Base-by-base conservation (phyloP, 2,797 vertebrate genomes). In the Cuniculus paca region DNA sequence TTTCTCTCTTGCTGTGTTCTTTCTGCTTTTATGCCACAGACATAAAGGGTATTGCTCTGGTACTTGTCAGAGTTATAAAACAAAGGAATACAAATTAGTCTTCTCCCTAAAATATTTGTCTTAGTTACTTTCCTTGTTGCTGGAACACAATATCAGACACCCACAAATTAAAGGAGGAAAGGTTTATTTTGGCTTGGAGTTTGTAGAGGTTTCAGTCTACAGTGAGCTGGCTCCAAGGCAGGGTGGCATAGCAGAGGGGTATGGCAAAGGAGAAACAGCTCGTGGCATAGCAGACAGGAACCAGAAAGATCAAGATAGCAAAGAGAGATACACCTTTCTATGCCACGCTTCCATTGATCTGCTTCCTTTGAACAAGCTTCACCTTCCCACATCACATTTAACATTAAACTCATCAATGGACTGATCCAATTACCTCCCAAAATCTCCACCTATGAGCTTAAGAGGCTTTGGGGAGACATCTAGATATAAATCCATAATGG, bases 11-110 rank as follows among this genome's bases (percentile, higher is more conserved):
- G 19, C 22, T 85, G 4, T 22, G 1, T 56, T 68, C 28, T 19
- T 45, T 70, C 34, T 31, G 26, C 5, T 75, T 79, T 74, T 31
- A n/a, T 11, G 50, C 16, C 34, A 54, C 65, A 60, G 16, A 58
- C 39, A 26, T 12, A 4, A 17, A 72, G 74, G 42, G 9, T 39
- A 22, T 36, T 80, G 19, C 31, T 85, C 85, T 95, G 60, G 45
- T 24, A 31, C 19, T 60, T 84, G n/a, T 20, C n/a, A 8, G 48
- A 8, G 42, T 78, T 89, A 78, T 13, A 82, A 28, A 70, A 60
- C 91, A 90, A 58, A 68, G 36, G 50, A 91, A 61, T 60, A 86
- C 85, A 93, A 86, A 56, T 96, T 5, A 19, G 3, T 14, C n/a
- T 45, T 65, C 28, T 28, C 36, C 58, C 12, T 70, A 80, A 79